These are phyloP conservation scores for Tenthredo scrophulariae DNA, from an alignment of 2,888 invertebrate species.

Conservation along the genomic window DNA sequence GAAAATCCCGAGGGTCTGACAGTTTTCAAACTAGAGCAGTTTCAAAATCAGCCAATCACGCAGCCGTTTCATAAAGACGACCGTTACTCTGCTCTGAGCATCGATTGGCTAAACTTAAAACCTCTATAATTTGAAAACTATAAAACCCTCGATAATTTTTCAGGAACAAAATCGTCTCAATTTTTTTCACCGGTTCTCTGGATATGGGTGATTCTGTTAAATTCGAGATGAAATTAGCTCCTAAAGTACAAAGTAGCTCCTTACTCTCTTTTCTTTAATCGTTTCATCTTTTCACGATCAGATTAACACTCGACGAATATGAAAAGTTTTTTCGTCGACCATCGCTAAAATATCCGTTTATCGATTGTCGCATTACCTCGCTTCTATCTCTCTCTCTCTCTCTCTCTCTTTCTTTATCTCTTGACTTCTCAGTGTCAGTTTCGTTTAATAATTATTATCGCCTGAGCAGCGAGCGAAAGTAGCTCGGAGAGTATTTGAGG, in stretches of 20 bases:
- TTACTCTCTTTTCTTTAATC: not conserved
- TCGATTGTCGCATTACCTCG: not conserved
- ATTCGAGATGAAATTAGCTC: not conserved
- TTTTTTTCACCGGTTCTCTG: not conserved
- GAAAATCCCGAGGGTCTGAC: not conserved
- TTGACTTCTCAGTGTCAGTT: conserved; percentile 18
- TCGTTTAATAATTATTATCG: conserved; percentile 23
- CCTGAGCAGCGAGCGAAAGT: not conserved
- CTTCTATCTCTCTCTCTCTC: not conserved
- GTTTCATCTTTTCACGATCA: not conserved
- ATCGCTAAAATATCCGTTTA: not conserved
- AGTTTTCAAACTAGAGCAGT: conserved; percentile 11
- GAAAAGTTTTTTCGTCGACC: not conserved
- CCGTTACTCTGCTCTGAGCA: not conserved
- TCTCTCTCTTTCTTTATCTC: not conserved
- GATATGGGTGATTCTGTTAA: not conserved
- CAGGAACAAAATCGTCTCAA: not conserved
- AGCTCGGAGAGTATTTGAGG: conserved; percentile 18
- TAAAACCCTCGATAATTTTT: not conserved
- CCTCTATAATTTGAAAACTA: not conserved
- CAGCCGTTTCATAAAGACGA: not conserved
- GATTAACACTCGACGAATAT: conserved; percentile 25
- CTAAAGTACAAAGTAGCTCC: not conserved
- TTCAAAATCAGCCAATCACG: conserved; percentile 21
- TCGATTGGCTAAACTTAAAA: not conserved